Base-by-base conservation (phyloP, 2,888 invertebrate species). In the Eupelmus urozonus region DNA sequence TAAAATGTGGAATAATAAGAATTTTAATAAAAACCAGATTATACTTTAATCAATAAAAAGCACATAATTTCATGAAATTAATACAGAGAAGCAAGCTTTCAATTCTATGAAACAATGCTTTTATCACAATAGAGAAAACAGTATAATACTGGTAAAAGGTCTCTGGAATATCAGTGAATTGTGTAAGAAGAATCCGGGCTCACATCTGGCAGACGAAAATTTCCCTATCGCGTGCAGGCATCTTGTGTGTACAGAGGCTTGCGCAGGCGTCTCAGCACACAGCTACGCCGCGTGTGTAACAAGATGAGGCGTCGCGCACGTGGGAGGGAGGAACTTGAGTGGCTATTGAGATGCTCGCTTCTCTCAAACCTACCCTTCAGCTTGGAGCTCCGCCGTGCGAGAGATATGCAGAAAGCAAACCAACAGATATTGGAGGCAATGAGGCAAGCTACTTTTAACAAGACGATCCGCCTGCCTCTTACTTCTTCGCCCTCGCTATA, bases 401-500 rank as follows among this genome's bases (percentile, higher is more conserved):
- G 20, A 23, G 34, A 77, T 29, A 59, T 79, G 83, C 82, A 83
- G 65, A 76, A 71, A 59, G 70, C 79, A 72, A 79, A 73, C 73
- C 75, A 55, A 82, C 81, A 86, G 87, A 89, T 89, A 88, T 89
- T 85, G 89, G 87, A 88, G 87, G 88, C 89, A 89, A 89, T 89
- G 89, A 89, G 88, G 87, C 89, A 84, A 86, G 88, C 84, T 87
- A 88, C 88, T 90, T 90, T 90, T 90, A 90, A 89, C 89, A 90
- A 90, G 89, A 87, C 85, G 83, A 84, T 84, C 83, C 84, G 76
- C 81, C n/a, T 80, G 82, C 82, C 82, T 76, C 69, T 53, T 73
- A 27, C 57, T 62, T 63, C 51, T 23, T 18, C 42, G 25, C 79
- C 62, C 63, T 67, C 34, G 7, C 57, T 49, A 9, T 40, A 34